Evolutionary conservation across 1,140 invertebrate genomes (phyloP), one percentile per base, ranked within the genome.

Genomic region (Lucilia cuprina): DNA sequence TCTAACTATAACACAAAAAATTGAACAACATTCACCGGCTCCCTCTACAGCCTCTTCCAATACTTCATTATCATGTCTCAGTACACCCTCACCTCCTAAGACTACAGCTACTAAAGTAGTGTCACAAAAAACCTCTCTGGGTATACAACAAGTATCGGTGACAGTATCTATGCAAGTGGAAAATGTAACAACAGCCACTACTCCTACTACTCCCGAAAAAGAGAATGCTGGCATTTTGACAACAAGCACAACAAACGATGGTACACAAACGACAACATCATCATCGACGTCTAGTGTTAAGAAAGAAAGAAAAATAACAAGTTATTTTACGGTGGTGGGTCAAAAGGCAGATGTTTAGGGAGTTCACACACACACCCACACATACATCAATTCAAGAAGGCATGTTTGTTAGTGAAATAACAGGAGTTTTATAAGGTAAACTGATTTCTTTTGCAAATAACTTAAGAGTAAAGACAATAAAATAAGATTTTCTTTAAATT

Each of bases 81-180:
- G 41, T 21, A 50, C 77, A 14, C 19, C 77, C 17, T 47, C 75
- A 25, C 19, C 75, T 1, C 30, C 75, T 4, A 78, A 78, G 7
- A 35, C 50, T 4, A 65, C 82, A 10, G 21, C 41, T 47, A 80
- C 77, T 3, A 47, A 80, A 25, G 77, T 80, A n/a, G 77, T 80
- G 12, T 49, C 41, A 21, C 77, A 80, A 25, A 80, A 80, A 25
- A 80, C 77, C 10, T 80, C 77, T 14, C 10, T 82, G 35, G 77
- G 55, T 5, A 65, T 84, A 70, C 83, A 84, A 82, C 89, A 90
- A 60, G 87, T 90, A 0, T 87, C 89, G 12, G 89, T 90, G 3
- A 90, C 89, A 5, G 86, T 90, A 17, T 89, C 89, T 30, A 89
- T 90, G 89, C 89, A 90, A 74, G 85, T 90, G 82, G 89, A 89